Base-by-base conservation (phyloP, 2,888 invertebrate species). In the Aplocera efformata region DNA sequence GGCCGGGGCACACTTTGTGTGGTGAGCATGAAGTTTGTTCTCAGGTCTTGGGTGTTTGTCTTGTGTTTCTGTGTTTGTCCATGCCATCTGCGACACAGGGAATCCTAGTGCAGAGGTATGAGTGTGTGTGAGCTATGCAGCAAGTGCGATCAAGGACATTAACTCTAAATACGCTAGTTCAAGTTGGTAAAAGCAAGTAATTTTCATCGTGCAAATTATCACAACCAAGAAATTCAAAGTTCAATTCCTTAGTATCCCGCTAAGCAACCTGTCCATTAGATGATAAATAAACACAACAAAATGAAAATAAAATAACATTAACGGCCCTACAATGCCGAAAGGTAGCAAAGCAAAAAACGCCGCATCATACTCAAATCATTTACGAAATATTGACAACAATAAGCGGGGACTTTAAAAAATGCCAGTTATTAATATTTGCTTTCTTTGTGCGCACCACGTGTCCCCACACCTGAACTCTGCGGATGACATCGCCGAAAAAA, bases 361-460 rank as follows among this genome's bases (percentile, higher is more conserved):
- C 68, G 65, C 76, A 75, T 88, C 88, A 88, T 73, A 85, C 77
- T 76, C 71, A 69, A 86, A 86, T 83, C 84, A 84, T 86, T 88
- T 86, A 88, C 85, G 82, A 81, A 85, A 83, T 84, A 86, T 88
- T 77, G 86, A 83, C 84, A 85, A 85, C 86, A 86, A 86, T 86
- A 81, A 82, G 71, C 74, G 72, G 66, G 77, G 80, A 83, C 77
- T 83, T 86, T 85, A 84, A 86, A 86, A 86, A 88, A 86, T 81
- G 79, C 71, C 81, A 67, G 84, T 85, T 88, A 88, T 88, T 86
- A 88, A 86, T 88, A 84, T 83, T 84, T 80, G 79, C 73, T 79
- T 81, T 83, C 83, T 82, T 85, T 85, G 84, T 83, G 67, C 63
- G 73, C 66, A 79, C 82, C 88, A 85, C 86, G 86, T 88, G 86